Base-by-base conservation (phyloP, 37 sponge, comb jelly and placozoan species). In the Bolinopsis microptera region DNA sequence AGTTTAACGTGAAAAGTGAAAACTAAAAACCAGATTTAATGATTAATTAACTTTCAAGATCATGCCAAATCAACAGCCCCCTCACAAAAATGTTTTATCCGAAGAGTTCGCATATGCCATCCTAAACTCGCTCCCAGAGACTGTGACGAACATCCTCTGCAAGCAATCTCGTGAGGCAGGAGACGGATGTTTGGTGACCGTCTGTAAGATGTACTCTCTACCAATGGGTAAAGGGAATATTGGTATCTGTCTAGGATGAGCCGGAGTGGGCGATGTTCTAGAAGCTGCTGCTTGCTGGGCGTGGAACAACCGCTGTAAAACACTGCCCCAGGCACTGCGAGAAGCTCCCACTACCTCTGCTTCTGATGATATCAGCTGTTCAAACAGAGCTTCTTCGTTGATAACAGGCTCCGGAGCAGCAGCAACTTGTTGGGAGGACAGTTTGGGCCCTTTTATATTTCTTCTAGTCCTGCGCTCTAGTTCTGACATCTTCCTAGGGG, bases 141-240 rank as follows among this genome's bases (percentile, higher is more conserved):
- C 61, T 22, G 90, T 40, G 13, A 86, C 61, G 39, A 86, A 86
- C 48, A 86, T 86, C 61, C 90, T 86, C 90, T 86, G 90, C 8
- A 38, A 38, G 35, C 90, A 86, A 21, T 86, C 90, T 0, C 61
- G 23, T 0, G 90, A 86, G 3, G 18, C 61, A 38, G 61, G 24
- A 1, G 61, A 41, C 8, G 90, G 90, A 23, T 86, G 90, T 40
- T 27, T 39, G 31, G 90, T 86, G 3, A 41, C 90, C 24, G 90
- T 86, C 31, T 86, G 90, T 21, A 86, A 38, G 26, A 86, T 86
- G 90, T 86, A 86, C 61, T 86, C 90, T 27, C 90, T 86, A 8
- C 90, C 90, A 22, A 86, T 24, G 13, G 90, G 90, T 0, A n/a
- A 27, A n/a, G 90, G 90, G 48, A 86, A 39, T 41, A 86, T 86